phyloP scores from a whole-genome alignment of 2,797 vertebrate genomes.

The Chloroceryle inda region DNA sequence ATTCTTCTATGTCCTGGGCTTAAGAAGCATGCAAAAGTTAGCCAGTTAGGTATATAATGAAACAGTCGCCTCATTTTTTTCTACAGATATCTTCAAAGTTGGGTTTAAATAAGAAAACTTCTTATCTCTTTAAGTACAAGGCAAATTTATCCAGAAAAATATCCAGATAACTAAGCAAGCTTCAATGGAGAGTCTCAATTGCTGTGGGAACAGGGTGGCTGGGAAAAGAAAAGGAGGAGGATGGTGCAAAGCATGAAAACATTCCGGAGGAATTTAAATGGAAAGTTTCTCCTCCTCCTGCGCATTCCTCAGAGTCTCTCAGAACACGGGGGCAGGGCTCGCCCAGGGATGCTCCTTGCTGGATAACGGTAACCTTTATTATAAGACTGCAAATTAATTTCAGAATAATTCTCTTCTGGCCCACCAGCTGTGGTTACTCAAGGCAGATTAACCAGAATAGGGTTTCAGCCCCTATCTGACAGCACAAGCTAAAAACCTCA shows the following conservation, averaged over 20 bases:
- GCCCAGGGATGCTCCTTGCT: not conserved
- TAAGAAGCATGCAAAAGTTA: not conserved
- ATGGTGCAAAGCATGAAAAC: not conserved
- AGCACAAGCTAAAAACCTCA: conserved; percentile 21
- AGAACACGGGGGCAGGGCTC: not conserved
- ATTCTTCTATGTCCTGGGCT: not conserved
- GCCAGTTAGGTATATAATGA: not conserved
- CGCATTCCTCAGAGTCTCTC: conserved; percentile 32
- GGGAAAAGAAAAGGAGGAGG: conserved; percentile 10
- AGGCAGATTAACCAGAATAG: conserved; percentile 59
- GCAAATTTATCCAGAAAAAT: not conserved
- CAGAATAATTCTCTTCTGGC: conserved; percentile 61
- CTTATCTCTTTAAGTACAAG: not conserved
- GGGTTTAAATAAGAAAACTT: not conserved
- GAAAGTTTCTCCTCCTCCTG: conserved; percentile 26
- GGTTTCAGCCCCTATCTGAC: conserved; percentile 32
- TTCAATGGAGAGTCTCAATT: not conserved
- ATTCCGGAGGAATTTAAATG: not conserved
- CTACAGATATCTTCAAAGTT: not conserved
- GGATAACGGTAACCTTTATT: conserved; percentile 23
- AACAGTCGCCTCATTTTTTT: not conserved
- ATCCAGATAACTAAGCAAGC: not conserved
- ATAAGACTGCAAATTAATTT: conserved; percentile 55
- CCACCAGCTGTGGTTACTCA: conserved; percentile 60
- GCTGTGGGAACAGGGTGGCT: not conserved